Base-by-base conservation (phyloP, 30 jellyfish, hydroid and myxozoan species). In the Rhopilema esculentum region DNA sequence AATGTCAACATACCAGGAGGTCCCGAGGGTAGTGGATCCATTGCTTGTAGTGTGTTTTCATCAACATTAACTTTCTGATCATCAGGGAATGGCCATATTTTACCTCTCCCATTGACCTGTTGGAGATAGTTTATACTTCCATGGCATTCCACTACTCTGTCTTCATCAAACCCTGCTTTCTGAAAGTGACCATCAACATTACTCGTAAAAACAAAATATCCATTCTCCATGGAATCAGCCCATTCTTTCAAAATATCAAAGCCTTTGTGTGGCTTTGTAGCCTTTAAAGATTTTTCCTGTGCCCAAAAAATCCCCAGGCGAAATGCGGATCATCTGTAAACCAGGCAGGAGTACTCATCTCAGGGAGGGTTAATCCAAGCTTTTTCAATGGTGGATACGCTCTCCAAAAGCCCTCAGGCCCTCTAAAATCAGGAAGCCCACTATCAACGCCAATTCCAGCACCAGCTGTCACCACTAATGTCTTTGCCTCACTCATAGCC, bases 261-360 rank as follows among this genome's bases (percentile, higher is more conserved):
- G 52, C 97, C 97, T 33, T 77, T 70, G 87, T 91, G 97, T 18
- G 97, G 97, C 63, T 76, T 67, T 1, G 97, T 91, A 15, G 53
- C 32, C 40, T 63, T 52, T 91, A 91, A 20, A 84, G 75, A 20
- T 76, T 49, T 6, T 50, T n/a, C 17, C 97, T 22, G 79, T 91
- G 97, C 18, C 97, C 97, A 77, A 83, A 91, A 72, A 91, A 84
- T 0, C 97, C 97, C 97, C 97, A 91, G 21, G 97, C 95, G 51
- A 91, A 91, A 8, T 51, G 68, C 1, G 97, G 95, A 53, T 91
- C 97, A 7, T 49, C 67, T 19, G 0, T 23, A 75, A 90, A 90
- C 97, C 97, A 90, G 30, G 83, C 23, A 12, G 97, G 97, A 30
- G 97, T 91, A 49, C 95, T 83, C 77, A 78, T 66, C 63, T 78